phyloP scores from a whole-genome alignment of 2,797 vertebrate genomes.

The Cetoscarus ocellatus region DNA sequence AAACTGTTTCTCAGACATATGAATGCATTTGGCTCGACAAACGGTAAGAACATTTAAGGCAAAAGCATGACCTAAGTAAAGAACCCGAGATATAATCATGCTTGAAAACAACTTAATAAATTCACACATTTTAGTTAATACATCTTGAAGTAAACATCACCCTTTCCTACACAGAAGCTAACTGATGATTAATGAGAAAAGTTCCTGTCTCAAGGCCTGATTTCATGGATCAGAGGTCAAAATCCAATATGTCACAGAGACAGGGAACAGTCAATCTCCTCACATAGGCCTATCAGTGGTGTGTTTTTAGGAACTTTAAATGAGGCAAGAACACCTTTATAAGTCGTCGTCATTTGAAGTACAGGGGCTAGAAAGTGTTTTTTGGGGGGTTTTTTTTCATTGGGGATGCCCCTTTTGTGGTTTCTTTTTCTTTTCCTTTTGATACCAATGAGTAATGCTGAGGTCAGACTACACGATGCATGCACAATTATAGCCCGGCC shows the following conservation, averaged over 20 bases:
- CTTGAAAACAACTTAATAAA: neutral
- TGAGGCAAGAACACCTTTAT: neutral
- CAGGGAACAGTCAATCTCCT: slow-evolving; percentile 29
- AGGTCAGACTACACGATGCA: too few relatives aligned
- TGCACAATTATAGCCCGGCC: too few relatives aligned
- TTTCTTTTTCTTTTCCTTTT: too few relatives aligned
- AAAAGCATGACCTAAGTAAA: neutral
- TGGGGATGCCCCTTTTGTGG: too few relatives aligned
- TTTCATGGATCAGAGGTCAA: slow-evolving; percentile 64
- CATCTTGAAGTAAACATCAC: neutral
- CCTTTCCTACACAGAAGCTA: slow-evolving; percentile 17
- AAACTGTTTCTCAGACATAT: slow-evolving; percentile 1
- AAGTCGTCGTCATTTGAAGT: too few relatives aligned
- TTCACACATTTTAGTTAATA: neutral
- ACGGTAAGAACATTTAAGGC: neutral
- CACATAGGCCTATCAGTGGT: slow-evolving; percentile 12
- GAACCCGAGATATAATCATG: neutral
- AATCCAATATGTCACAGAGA: slow-evolving; percentile 56
- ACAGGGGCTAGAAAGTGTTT: too few relatives aligned
- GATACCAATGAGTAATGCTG: too few relatives aligned
- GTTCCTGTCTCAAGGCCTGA: slow-evolving; percentile 39
- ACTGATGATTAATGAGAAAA: slow-evolving; percentile 23
- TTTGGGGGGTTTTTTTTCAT: too few relatives aligned
- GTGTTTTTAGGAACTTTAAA: slow-evolving; percentile 4
- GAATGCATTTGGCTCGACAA: neutral